Conservation (phyloP, 2,113 vertebrate genomes). For the Scomber scombrus region DNA sequence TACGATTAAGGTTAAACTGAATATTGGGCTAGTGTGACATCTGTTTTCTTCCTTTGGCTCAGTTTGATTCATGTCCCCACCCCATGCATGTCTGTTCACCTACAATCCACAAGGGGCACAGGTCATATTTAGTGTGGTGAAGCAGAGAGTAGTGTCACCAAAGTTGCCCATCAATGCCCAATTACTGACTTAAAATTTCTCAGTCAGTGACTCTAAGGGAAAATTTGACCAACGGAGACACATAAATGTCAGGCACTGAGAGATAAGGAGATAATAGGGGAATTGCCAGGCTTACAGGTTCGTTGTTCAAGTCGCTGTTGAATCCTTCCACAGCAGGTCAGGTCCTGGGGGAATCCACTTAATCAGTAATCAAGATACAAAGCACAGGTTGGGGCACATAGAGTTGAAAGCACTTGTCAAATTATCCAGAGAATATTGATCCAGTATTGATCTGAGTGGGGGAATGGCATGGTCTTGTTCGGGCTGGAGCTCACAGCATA, state of each 20-base stretch:
- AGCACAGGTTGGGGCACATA: slow-evolving; percentile 50
- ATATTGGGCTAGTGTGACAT: neutral
- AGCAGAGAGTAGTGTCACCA: neutral
- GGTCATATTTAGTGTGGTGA: neutral
- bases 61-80: neutral
- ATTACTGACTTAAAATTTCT: neutral
- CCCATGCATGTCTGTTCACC: neutral
- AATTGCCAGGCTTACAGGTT: slow-evolving; percentile 45
- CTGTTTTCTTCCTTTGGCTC: neutral
- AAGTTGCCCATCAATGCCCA: neutral
- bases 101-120: neutral
- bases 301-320: slow-evolving; percentile 11
- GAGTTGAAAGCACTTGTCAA: slow-evolving; percentile 72
- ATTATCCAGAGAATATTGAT: slow-evolving; percentile 66
- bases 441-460: slow-evolving; percentile 45
- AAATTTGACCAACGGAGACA: slow-evolving; percentile 9
- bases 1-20: too few species aligned
- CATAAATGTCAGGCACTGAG: slow-evolving; percentile 5
- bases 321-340: slow-evolving; percentile 50
- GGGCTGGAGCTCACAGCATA: slow-evolving; percentile 9
- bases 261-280: slow-evolving; percentile 43
- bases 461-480: slow-evolving; percentile 13
- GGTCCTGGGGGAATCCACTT: slow-evolving; percentile 42
- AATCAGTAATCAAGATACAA: slow-evolving; percentile 70
- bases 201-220: neutral